Conservation (phyloP, 2,888 invertebrate genomes). For the Agapetus fuscipes region DNA sequence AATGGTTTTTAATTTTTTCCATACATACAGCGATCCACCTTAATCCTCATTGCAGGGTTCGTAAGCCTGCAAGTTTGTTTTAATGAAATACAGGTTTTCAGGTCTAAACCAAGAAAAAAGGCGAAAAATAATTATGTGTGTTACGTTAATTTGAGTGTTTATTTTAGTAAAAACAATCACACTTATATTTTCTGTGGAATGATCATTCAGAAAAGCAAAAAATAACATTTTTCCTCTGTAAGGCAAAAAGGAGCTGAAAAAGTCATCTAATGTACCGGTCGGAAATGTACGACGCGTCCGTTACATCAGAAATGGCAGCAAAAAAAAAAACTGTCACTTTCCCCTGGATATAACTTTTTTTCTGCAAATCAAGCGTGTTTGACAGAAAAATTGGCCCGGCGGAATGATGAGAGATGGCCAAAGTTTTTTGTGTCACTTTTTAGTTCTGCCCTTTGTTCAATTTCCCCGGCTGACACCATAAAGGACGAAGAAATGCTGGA, state of each 20-base stretch:
- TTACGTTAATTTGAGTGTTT: too few relatives aligned
- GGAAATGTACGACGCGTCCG: neutral
- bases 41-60: too few relatives aligned
- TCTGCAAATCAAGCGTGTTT: conserved; percentile 5
- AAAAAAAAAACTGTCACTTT: neutral
- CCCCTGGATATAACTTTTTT: conserved; percentile 4
- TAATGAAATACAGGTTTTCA: too few relatives aligned
- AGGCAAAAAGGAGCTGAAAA: neutral
- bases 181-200: too few relatives aligned
- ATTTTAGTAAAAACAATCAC: too few relatives aligned
- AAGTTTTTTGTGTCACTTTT: neutral
- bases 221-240: too few relatives aligned
- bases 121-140: too few relatives aligned
- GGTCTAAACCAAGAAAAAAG: too few relatives aligned
- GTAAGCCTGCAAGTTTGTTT: too few relatives aligned
- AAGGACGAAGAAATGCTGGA: neutral
- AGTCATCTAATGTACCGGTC: neutral
- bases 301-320: neutral
- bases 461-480: conserved; percentile 1
- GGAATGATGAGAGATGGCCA: conserved; percentile 1
- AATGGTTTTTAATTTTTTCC: too few relatives aligned
- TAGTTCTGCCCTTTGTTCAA: conserved; percentile 1
- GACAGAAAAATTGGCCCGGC: conserved; percentile 7
- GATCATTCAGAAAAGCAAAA: too few relatives aligned
- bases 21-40: too few relatives aligned